Percentiles rank a stretch among this genome's conserved stretches.
Evolutionary conservation across 2,888 invertebrate genomes (phyloP).

Genomic region (Caenorhabditis parvicauda): DNA sequence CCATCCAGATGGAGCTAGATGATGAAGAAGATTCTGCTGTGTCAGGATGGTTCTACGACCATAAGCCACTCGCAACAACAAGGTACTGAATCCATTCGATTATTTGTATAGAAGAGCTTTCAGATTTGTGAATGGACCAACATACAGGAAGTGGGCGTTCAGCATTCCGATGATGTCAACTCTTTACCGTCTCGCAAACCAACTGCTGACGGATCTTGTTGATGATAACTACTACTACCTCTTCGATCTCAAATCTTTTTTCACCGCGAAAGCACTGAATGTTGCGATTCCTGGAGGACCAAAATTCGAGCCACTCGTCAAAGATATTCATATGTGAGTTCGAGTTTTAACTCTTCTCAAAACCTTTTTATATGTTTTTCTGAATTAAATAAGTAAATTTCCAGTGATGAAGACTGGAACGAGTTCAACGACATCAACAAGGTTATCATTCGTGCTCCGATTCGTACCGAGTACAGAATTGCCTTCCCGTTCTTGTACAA

Average conservation of each 20-base stretch:
- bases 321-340: slow-evolving; percentile 86
- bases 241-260: slow-evolving; percentile 98
- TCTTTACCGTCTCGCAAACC: slow-evolving; percentile 93
- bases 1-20: slow-evolving; percentile 91
- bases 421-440: slow-evolving; percentile 99
- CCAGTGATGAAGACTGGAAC: slow-evolving; percentile 98
- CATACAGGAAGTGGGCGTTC: slow-evolving; percentile 93
- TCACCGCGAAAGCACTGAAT: slow-evolving; percentile 97
- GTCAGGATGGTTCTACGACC: slow-evolving; percentile 96
- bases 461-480: slow-evolving; percentile 96
- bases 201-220: slow-evolving; percentile 85
- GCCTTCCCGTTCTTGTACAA: slow-evolving; percentile 99
- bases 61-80: slow-evolving; percentile 88
- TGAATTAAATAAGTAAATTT: slow-evolving; percentile 5
- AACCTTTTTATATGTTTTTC: not conserved
- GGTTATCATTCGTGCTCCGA: slow-evolving; percentile 96
- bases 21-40: slow-evolving; percentile 77
- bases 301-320: slow-evolving; percentile 97
- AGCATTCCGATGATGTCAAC: slow-evolving; percentile 95
- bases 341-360: not conserved
- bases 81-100: slow-evolving; percentile 68
- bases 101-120: slow-evolving; percentile 8
- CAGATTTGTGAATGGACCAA: slow-evolving; percentile 88
- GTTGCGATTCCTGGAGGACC: slow-evolving; percentile 99
- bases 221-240: slow-evolving; percentile 98